Evolutionary conservation across 2,888 invertebrate genomes (phyloP), one percentile per base, ranked within the genome.

Genomic region (Hydriomena furcata): DNA sequence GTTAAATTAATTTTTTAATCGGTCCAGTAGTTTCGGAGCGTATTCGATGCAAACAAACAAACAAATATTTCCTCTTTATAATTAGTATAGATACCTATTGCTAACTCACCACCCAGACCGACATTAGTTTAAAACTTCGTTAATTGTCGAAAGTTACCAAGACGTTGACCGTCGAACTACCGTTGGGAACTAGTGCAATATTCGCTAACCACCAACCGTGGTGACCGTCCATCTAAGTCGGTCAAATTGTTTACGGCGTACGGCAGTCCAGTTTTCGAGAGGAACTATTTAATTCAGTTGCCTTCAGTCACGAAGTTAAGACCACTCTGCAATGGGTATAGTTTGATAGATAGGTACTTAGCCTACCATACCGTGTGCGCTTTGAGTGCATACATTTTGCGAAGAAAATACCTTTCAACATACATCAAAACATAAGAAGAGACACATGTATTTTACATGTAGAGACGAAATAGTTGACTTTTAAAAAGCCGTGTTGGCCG

Each of bases 281-380:
- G 70, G 70, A 84, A 82, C 82, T 84, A 78, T 82, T 82, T 84
- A 84, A 87, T 84, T 84, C 80, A 79, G 76, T 83, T 82, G 71
- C 72, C 71, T 68, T 73, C 62, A 80, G 77, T 81, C 73, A 60
- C 63, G 65, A 72, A 69, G 73, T 77, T 74, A 66, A 70, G 62
- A 47, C 66, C 75, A 78, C 76, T 80, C 71, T 60, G 53, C 48
- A 11, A 38, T 21, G 37, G 41, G 20, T 7, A 20, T 32, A 5
- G 36, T 21, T 30, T 41, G 12, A 30, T 37, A 37, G 8, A 38
- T 8, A 10, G 8, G 25, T 37, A 17, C 17, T 17, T 3, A 17
- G 17, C 17, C n/a, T n/a, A n/a, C n/a, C n/a, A n/a, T 17, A 17
- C 17, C 4, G 17, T 17, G 4, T 17, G n/a, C n/a, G n/a, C n/a